A percentile compares a stretch with the other conserved stretches of the same genome.
phyloP scores from a whole-genome alignment of 2,888 invertebrate genomes.

The Tachina fera region DNA sequence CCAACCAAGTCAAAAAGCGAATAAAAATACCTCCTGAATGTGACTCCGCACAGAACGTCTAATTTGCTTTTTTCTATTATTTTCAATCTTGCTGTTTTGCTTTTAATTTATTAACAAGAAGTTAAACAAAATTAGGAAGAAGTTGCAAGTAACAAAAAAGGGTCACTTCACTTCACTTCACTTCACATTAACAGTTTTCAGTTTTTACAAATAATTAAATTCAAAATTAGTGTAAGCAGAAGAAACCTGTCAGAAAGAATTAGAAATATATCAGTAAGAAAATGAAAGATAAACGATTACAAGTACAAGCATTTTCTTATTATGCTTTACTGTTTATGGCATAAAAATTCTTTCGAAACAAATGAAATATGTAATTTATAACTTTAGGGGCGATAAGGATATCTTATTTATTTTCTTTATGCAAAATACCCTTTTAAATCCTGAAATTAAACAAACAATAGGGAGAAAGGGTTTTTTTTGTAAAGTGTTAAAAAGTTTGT shows the following conservation, averaged over 20 bases:
- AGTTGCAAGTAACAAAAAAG: conserved; percentile 10
- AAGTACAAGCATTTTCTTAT: conserved; percentile 17
- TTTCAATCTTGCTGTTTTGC: conserved; percentile 19
- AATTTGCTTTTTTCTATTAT: background rate
- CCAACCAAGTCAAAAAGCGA: conserved; percentile 64
- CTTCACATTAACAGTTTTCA: conserved; percentile 9
- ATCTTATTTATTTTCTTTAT: background rate
- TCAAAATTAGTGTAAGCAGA: conserved; percentile 12
- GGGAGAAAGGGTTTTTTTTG: background rate
- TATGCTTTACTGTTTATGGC: conserved; percentile 22
- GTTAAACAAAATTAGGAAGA: conserved; percentile 11
- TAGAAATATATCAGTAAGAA: background rate
- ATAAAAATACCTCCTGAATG: conserved; percentile 58
- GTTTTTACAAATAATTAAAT: conserved; percentile 61
- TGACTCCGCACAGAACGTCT: conserved; percentile 60
- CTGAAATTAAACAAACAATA: conserved; percentile 20
- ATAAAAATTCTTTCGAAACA: conserved; percentile 34
- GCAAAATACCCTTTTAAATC: conserved; percentile 31
- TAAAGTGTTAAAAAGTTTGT: conserved; percentile 1
- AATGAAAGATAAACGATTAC: no score
- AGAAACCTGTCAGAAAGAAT: background rate
- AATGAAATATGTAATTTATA: conserved; percentile 30
- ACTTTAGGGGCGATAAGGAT: background rate
- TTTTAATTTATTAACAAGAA: conserved; percentile 37
- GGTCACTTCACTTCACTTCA: conserved; percentile 18